Percentiles rank a stretch among this genome's conserved stretches.
Evolutionary conservation across 2,888 invertebrate genomes (phyloP).

Genomic region (Melanophora roralis): DNA sequence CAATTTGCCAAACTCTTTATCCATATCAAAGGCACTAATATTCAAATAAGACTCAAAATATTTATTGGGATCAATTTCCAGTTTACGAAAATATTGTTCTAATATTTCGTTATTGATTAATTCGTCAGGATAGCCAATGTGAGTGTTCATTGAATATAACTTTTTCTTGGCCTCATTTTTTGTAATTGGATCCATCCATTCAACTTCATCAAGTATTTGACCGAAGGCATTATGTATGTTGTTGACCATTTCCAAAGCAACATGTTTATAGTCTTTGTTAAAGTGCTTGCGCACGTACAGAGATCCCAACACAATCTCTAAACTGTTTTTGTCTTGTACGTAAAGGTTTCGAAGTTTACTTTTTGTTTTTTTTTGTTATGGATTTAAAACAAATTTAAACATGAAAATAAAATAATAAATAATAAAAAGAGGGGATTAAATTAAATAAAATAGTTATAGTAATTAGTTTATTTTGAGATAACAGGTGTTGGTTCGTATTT

Average conservation of each 20-base stretch:
- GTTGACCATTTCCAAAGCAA: constrained; percentile 91
- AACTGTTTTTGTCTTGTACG: no score
- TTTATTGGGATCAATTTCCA: constrained; percentile 84
- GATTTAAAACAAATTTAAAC: no score
- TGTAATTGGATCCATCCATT: constrained; percentile 96
- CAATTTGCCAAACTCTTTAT: constrained; percentile 86
- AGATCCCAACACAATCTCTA: constrained; percentile 84
- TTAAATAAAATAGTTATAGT: no score
- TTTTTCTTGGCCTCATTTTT: constrained; percentile 86
- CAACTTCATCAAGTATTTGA: constrained; percentile 86
- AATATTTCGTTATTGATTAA: constrained; percentile 89
- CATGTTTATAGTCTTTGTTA: constrained; percentile 88
- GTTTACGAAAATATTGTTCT: constrained; percentile 86
- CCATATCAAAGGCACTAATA: constrained; percentile 87
- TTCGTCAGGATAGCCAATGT: constrained; percentile 95
- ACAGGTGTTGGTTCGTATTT: no score
- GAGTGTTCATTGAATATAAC: constrained; percentile 88
- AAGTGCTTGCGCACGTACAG: constrained; percentile 93
- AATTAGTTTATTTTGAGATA: no score
- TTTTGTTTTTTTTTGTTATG: no score
- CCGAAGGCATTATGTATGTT: constrained; percentile 90
- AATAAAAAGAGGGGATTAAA: no score
- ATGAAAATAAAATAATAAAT: no score
- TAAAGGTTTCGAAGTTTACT: no score
- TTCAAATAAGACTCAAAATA: constrained; percentile 87